Conservation (phyloP, 2,797 vertebrate genomes). For the Onychomys leucogaster region DNA sequence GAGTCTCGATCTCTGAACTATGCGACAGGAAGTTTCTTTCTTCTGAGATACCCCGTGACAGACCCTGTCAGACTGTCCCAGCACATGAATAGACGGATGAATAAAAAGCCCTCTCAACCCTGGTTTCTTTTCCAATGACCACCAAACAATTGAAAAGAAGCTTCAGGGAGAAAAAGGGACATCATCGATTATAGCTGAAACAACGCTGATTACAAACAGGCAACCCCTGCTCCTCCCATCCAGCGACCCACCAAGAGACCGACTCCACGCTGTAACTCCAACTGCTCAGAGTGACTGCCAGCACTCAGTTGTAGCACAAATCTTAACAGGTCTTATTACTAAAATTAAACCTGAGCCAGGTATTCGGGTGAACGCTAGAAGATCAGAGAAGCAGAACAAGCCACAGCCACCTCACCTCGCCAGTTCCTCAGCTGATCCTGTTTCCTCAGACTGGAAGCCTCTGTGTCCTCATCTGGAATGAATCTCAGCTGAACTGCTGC, state of each 20-base stretch:
- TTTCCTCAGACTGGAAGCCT: too few species aligned
- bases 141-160: background rate
- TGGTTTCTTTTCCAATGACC: background rate
- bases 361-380: too few species aligned
- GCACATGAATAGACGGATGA: background rate
- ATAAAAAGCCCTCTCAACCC: background rate
- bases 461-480: too few species aligned
- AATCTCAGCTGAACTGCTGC: too few species aligned
- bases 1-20: background rate
- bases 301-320: too few species aligned
- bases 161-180: background rate
- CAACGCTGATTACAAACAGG: background rate
- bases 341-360: too few species aligned
- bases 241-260: background rate
- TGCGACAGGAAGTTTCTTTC: background rate
- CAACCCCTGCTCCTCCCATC: background rate
- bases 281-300: background rate
- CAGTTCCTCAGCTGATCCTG: too few species aligned
- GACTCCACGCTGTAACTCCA: too few species aligned
- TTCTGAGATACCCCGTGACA: background rate
- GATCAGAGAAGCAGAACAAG: too few species aligned
- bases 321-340: too few species aligned
- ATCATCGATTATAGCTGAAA: too few species aligned
- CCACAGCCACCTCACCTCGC: too few species aligned
- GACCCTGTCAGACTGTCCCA: background rate